These are phyloP conservation scores for Ellobius talpinus DNA, from an alignment of 2,113 vertebrate genomes.

Conservation along the genomic window DNA sequence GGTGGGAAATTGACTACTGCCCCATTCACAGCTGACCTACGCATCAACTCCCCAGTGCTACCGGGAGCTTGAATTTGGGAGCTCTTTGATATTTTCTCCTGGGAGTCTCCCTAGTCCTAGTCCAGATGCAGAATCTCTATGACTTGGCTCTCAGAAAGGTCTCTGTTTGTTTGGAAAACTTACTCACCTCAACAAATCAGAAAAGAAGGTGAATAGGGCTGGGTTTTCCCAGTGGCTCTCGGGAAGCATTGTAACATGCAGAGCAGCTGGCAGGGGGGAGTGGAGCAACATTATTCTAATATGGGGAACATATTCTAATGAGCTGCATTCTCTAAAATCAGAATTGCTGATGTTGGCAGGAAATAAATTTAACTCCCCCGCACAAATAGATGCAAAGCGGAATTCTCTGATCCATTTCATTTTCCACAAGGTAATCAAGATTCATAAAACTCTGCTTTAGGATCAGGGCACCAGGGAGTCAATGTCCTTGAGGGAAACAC, in stretches of 20 bases:
- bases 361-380: slow-evolving; percentile 80
- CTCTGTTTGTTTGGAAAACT: not conserved
- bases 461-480: slow-evolving; percentile 67
- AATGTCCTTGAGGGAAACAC: slow-evolving; percentile 73
- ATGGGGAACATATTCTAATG: slow-evolving; percentile 80
- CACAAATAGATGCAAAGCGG: slow-evolving; percentile 79
- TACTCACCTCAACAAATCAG: not conserved
- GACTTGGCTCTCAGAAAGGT: not conserved
- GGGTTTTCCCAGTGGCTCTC: not conserved
- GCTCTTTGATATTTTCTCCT: not conserved
- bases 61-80: not conserved
- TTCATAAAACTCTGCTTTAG: slow-evolving; percentile 78
- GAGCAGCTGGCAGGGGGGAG: slow-evolving; percentile 72
- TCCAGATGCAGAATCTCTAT: not conserved
- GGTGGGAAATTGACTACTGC: not conserved
- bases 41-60: not conserved
- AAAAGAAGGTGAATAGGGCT: not conserved
- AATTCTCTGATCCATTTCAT: slow-evolving; percentile 80
- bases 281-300: slow-evolving; percentile 72
- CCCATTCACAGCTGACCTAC: not conserved
- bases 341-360: slow-evolving; percentile 82
- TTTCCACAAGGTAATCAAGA: slow-evolving; percentile 81
- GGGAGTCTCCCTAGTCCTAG: not conserved
- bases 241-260: not conserved
- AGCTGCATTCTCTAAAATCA: slow-evolving; percentile 81